A percentile compares a stretch with the other conserved stretches of the same genome.
Conservation (phyloP, 64 coral and sea anemone species). For the Trachythela sp. region DNA sequence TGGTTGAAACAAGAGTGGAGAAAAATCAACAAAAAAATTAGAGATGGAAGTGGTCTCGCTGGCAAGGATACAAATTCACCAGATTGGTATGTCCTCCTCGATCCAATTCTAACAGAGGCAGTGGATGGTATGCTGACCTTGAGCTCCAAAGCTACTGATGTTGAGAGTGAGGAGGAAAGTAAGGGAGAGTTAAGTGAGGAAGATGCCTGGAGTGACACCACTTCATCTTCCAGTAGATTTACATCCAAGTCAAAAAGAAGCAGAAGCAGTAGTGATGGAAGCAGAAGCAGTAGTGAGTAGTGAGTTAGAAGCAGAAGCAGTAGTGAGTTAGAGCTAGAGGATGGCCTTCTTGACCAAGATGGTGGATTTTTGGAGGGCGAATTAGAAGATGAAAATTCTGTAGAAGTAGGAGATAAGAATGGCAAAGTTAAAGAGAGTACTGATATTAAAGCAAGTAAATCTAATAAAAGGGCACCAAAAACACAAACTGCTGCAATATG, state of each 20-base stretch:
- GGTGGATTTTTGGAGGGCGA: too few relatives aligned
- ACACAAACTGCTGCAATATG: conserved; percentile 50
- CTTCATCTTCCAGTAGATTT: too few relatives aligned
- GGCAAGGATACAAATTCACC: conserved; percentile 48
- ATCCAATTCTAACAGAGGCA: conserved; percentile 44
- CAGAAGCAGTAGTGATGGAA: too few relatives aligned
- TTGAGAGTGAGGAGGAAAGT: conserved; percentile 1
- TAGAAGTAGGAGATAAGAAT: too few relatives aligned
- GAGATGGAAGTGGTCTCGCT: conserved; percentile 26
- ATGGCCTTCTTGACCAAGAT: too few relatives aligned
- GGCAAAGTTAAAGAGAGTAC: too few relatives aligned
- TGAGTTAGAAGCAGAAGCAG: too few relatives aligned
- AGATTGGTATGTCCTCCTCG: conserved; percentile 27
- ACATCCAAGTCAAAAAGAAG: too few relatives aligned
- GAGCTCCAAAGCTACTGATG: conserved; percentile 46
- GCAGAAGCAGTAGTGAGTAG: too few relatives aligned
- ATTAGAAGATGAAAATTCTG: too few relatives aligned
- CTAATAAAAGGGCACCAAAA: conserved; percentile 36
- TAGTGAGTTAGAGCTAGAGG: too few relatives aligned
- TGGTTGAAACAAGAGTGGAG: conserved; percentile 53
- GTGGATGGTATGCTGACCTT: conserved; percentile 42
- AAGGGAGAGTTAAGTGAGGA: conserved; percentile 8
- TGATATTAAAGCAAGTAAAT: background rate
- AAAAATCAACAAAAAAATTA: conserved; percentile 36
- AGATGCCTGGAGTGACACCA: background rate